These are phyloP conservation scores for Ploceus nigricollis DNA, from an alignment of 2,113 vertebrate species.

Conservation along the genomic window DNA sequence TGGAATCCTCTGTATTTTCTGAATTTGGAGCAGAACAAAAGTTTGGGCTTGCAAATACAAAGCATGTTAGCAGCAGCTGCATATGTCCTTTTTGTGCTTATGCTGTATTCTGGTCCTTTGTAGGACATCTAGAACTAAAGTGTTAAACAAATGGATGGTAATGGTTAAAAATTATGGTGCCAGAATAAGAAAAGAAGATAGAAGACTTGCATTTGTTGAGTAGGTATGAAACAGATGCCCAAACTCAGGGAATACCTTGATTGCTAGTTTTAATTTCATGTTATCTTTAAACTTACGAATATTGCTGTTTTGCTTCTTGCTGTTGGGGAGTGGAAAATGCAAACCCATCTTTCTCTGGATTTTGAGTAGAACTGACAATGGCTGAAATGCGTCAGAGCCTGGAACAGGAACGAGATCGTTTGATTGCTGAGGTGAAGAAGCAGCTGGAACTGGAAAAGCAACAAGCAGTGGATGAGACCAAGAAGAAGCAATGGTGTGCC, in stretches of 20 bases:
- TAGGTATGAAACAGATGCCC: background rate
- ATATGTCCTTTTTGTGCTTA: background rate
- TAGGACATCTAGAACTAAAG: background rate
- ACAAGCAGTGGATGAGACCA: slow-evolving; percentile 94
- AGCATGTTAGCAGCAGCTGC: background rate
- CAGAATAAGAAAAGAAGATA: background rate
- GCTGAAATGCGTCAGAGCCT: slow-evolving; percentile 98
- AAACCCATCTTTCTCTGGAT: background rate
- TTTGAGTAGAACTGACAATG: slow-evolving; percentile 90
- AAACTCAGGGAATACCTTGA: background rate
- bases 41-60: background rate
- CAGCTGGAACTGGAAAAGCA: slow-evolving; percentile 93
- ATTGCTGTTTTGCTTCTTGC: background rate
- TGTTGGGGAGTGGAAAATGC: background rate
- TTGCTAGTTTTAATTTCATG: background rate
- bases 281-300: background rate
- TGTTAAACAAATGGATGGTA: background rate
- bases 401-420: slow-evolving; percentile 90
- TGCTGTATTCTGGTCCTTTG: background rate
- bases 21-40: background rate
- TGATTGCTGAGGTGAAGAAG: slow-evolving; percentile 93
- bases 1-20: background rate
- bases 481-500: slow-evolving; percentile 98
- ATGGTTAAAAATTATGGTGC: background rate
- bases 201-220: background rate